Base-by-base conservation (phyloP, 2,797 vertebrate genomes). In the Catharus ustulatus region DNA sequence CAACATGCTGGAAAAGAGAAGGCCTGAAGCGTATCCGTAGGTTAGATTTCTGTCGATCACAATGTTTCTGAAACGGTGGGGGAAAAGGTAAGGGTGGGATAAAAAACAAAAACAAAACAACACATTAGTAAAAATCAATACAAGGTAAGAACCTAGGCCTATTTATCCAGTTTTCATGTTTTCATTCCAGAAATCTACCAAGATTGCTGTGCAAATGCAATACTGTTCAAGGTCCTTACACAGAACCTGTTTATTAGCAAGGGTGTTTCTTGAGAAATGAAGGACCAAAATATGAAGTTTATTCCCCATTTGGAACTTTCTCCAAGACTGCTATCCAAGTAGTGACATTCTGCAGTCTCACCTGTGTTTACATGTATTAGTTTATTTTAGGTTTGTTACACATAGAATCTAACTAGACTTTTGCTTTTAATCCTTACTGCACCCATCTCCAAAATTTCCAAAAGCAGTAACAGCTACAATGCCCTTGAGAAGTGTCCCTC, bases 1-100 rank as follows among this genome's bases (percentile, higher is more conserved):
- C 99, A 54, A 99, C 99, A 7, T 99, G 99, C 78, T 99, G 99
- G 96, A 99, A 99, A 72, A 99, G 98, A 20, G 99, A 99, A 42
- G 99, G 99, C 79, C 99, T 98, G 97, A 99, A 99, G 40, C 99
- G 98, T 92, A 99, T 98, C 68, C 99, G 98, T 7, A 99, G 98
- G 96, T 99, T 99, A 57, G 99, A 99, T 96, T 99, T 99, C 97
- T 99, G 99, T 54, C 99, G 98, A 97, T 99, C 99, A 95, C 99
- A 99, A 97, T 99, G 99, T 98, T 99, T 99, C 99, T 99, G 96
- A 80, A 94, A 89, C 17, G 5, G 48, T 13, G 8, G 38, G 3
- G 34, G 15, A 5, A 4, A 19, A 40, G 4, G 24, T 32, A 80
- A 66, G 46, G 36, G 69, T 59, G 42, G 22, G 14, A 10, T 42